Evolutionary conservation across 2,113 vertebrate genomes (phyloP).

Genomic region (Hepsetus odoe): DNA sequence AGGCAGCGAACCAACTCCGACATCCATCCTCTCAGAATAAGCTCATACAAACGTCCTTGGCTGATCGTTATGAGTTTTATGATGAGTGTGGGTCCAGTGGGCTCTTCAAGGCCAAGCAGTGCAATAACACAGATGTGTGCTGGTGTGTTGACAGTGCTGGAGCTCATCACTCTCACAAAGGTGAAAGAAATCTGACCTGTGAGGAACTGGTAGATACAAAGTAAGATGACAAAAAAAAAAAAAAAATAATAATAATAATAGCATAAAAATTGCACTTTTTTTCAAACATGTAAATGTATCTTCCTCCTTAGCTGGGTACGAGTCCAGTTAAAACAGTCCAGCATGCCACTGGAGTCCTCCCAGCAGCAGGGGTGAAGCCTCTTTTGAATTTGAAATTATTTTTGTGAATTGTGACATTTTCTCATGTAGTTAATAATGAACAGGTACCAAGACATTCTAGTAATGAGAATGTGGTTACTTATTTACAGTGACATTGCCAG

Average conservation of each 20-base stretch:
- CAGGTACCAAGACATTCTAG: not conserved
- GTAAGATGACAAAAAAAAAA: too few species aligned
- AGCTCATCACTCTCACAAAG: constrained; percentile 79
- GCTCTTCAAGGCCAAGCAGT: constrained; percentile 81
- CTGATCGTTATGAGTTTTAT: constrained; percentile 80
- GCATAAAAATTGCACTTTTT: not conserved
- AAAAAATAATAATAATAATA: not conserved
- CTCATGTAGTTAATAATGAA: constrained; percentile 1
- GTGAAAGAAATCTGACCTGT: constrained; percentile 70
- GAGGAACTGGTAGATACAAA: constrained; percentile 72
- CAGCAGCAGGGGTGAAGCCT: constrained; percentile 36
- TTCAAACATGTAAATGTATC: not conserved
- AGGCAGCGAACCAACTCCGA: constrained; percentile 67
- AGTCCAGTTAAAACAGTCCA: constrained; percentile 38
- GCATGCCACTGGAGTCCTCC: not conserved
- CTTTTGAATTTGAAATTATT: not conserved
- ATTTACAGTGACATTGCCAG: constrained; percentile 66
- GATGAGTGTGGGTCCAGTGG: constrained; percentile 77
- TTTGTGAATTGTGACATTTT: constrained; percentile 6
- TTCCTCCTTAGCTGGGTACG: constrained; percentile 42
- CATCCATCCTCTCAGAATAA: constrained; percentile 61
- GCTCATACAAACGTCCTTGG: constrained; percentile 67
- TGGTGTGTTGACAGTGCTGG: constrained; percentile 87
- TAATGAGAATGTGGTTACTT: constrained; percentile 2
- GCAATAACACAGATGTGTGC: constrained; percentile 76